Evolutionary conservation across 2,888 invertebrate genomes (phyloP), one percentile per base, ranked within the genome.

Genomic region (Torymus auratus): DNA sequence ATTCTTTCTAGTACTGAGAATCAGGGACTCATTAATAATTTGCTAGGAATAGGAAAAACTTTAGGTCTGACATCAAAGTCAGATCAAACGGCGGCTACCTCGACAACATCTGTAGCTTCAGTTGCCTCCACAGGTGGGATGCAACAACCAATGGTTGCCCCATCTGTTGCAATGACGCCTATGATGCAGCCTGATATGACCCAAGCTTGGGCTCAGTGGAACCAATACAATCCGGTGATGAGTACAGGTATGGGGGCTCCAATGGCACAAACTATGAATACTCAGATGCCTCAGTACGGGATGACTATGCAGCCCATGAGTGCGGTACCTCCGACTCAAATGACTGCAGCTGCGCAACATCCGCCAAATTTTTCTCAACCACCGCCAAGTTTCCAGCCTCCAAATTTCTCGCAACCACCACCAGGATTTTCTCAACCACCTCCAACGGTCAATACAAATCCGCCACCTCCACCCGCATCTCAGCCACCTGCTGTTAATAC

Each of bases 1-100:
- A 87, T 89, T 56, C 80, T 91, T 20, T 89, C 91, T 2, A 90
- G 86, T 71, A 89, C 90, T 3, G 90, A 91, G 77, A 89, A 90
- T 84, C 90, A 91, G 81, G 89, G 89, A 74, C 85, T 90, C 67
- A 88, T 90, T n/a, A 89, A 90, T 78, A 90, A 91, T 83, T 82
- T 90, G 7, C 83, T 90, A 62, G 91, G 90, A 15, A 91, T 91
- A 70, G 91, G 91, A 0, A 91, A 91, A 82, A 89, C 88, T 5
- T 85, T 91, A 28, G 90, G 91, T 20, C 84, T 91, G 67, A 89
- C 88, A 11, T 87, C 88, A 3, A 91, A 90, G 78, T 87, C 88
- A 53, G 83, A 80, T 13, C 82, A 78, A 41, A 70, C 84, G 17
- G 64, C 84, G 1, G 60, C 82, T 23, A 61, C 80, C 2, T 41